Conservation (phyloP, 2,888 invertebrate genomes). For the Acleris literana region DNA sequence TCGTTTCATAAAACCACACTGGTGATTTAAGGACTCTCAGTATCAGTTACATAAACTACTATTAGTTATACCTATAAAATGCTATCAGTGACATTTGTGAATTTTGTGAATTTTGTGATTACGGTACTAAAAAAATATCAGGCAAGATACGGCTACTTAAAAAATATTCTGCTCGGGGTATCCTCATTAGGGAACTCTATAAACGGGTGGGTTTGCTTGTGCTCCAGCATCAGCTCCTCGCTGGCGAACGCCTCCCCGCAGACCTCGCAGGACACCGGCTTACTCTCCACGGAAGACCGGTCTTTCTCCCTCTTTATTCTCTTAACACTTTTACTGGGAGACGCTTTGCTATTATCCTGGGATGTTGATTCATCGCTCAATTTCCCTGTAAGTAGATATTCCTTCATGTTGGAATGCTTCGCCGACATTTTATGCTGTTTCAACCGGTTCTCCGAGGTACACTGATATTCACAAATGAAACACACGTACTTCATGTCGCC, state of each 20-base stretch:
- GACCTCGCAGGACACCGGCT: conserved; percentile 66
- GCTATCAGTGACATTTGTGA: too few relatives aligned
- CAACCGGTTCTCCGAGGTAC: conserved; percentile 71
- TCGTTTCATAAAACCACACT: too few relatives aligned
- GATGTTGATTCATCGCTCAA: conserved; percentile 57
- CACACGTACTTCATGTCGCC: conserved; percentile 79
- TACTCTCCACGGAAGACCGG: conserved; percentile 36
- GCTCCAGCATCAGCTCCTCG: conserved; percentile 67
- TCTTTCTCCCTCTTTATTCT: conserved; percentile 53
- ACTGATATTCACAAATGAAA: conserved; percentile 77
- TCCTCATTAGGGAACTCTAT: conserved; percentile 78
- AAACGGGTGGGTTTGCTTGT: conserved; percentile 77
- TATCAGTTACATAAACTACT: too few relatives aligned
- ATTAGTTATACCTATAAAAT: too few relatives aligned
- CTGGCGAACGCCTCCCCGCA: conserved; percentile 70
- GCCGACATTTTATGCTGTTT: conserved; percentile 68
- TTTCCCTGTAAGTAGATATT: conserved; percentile 66
- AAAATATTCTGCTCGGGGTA: conserved; percentile 78
- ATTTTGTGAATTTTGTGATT: too few relatives aligned
- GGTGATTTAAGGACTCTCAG: too few relatives aligned
- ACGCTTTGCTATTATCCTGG: conserved; percentile 44
- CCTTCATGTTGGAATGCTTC: conserved; percentile 73
- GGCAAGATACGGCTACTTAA: conserved; percentile 65
- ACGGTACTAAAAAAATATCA: background rate
- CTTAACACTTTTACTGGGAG: conserved; percentile 54